These are phyloP conservation scores for Anas platyrhynchos DNA, from an alignment of 2,113 vertebrate species.

Conservation along the genomic window DNA sequence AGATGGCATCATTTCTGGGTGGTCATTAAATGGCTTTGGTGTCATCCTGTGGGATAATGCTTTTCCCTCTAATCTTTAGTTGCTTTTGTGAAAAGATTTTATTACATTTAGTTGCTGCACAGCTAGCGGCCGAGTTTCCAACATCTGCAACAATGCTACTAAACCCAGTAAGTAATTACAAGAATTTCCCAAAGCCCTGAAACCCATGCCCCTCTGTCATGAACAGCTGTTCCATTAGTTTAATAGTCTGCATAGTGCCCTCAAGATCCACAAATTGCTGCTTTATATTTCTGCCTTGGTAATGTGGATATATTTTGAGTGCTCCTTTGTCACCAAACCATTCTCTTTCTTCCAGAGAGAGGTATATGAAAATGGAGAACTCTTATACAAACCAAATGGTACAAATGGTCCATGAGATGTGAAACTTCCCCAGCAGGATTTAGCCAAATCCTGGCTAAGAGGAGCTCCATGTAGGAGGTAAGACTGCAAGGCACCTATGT, in stretches of 20 bases:
- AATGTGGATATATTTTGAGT: neutral
- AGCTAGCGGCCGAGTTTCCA: neutral
- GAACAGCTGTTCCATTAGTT: constrained; percentile 56
- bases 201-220: constrained; percentile 19
- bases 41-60: neutral
- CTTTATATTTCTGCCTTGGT: constrained; percentile 65
- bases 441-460: neutral
- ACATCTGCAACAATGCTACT: neutral
- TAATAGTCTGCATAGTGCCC: constrained; percentile 38
- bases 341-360: neutral
- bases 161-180: constrained; percentile 55
- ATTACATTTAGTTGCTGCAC: neutral
- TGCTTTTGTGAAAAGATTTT: neutral
- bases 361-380: neutral
- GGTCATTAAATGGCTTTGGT: neutral
- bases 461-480: neutral
- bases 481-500: neutral
- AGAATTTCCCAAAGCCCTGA: constrained; percentile 46
- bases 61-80: rapidly evolving
- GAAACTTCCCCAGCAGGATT: neutral
- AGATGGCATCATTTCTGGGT: neutral
- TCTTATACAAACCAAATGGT: neutral
- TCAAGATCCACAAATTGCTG: constrained; percentile 47
- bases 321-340: neutral
- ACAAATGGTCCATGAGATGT: neutral